Evolutionary conservation across 2,888 invertebrate genomes (phyloP).

Genomic region (Lochmaea capreae): DNA sequence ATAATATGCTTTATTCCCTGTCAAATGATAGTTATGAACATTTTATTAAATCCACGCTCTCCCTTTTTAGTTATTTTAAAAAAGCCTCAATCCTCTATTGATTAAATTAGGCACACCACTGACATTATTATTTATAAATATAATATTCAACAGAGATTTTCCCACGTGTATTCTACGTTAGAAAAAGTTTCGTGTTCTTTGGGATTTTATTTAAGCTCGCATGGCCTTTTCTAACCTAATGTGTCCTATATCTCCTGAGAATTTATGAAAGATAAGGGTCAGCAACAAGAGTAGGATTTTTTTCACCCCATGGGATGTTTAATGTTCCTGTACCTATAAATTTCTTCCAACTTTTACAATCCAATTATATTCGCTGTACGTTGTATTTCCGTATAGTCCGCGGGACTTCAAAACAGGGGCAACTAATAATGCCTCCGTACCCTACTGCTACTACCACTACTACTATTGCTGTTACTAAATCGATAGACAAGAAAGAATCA

Average conservation of each 20-base stretch:
- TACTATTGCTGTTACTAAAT: too few relatives aligned
- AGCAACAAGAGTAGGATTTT: not conserved
- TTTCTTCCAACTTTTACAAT: conserved; percentile 5
- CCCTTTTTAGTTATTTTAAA: too few relatives aligned
- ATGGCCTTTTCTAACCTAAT: not conserved
- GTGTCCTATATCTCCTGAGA: not conserved
- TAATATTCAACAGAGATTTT: not conserved
- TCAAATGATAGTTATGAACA: too few relatives aligned
- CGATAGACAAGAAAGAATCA: too few relatives aligned
- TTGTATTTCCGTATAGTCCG: too few relatives aligned
- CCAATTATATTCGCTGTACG: not conserved
- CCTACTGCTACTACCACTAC: too few relatives aligned
- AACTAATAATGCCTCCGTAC: too few relatives aligned
- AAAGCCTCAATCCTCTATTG: not conserved
- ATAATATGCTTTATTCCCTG: too few relatives aligned
- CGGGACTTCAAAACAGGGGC: too few relatives aligned
- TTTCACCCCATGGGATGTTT: conserved; percentile 2
- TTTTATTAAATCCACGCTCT: too few relatives aligned
- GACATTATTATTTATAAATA: not conserved
- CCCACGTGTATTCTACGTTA: not conserved
- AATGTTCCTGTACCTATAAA: not conserved
- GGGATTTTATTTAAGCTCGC: conserved; percentile 4
- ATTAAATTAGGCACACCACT: not conserved
- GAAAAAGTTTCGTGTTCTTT: not conserved
- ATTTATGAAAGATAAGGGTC: conserved; percentile 8